Evolutionary conservation across 1,140 invertebrate genomes (phyloP), one percentile per base, ranked within the genome.

Genomic region (Nautilus pompilius): DNA sequence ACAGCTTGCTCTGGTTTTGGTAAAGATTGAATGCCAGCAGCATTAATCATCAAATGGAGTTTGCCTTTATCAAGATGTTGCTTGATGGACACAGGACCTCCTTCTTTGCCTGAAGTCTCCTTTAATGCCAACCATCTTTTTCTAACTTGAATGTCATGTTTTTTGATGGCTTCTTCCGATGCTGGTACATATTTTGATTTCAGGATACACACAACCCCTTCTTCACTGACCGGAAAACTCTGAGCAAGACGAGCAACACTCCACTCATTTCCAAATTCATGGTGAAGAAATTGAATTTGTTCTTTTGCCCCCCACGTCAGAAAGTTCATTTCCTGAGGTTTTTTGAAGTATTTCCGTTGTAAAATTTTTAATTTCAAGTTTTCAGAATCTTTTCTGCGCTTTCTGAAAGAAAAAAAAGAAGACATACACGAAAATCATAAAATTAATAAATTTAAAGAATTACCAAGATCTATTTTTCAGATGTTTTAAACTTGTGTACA

Each of bases 291-390:
- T 53, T 87, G 82, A 53, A 95, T 93, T 80, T 93, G 88, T 80
- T 93, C 87, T 75, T 91, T 93, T 75, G 94, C 92, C 66, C 87
- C 86, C 85, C 88, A 93, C 1, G 91, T 92, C 59, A 95, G 73
- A n/a, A 95, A 86, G 72, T 88, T 90, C 0, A 89, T 87, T 61
- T 88, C 83, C 61, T 86, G 66, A 29, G 67, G 85, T 66, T 87
- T 83, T 51, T 88, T 88, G 73, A 92, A 90, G 74, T 90, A 91
- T 78, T 91, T 92, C n/a, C 85, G 84, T 66, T 84, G 85, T 0
- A 90, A 84, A 62, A 91, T 91, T 41, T 84, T 79, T 46, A 85
- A 82, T 58, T 87, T 86, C 3, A 87, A 49, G 24, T 75, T 77
- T 61, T 86, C 82, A 36, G 84, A 84, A 2, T 67, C 34, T 22